Evolutionary conservation across 2,888 invertebrate species (phyloP).

Genomic region (Cephus pygmeus): DNA sequence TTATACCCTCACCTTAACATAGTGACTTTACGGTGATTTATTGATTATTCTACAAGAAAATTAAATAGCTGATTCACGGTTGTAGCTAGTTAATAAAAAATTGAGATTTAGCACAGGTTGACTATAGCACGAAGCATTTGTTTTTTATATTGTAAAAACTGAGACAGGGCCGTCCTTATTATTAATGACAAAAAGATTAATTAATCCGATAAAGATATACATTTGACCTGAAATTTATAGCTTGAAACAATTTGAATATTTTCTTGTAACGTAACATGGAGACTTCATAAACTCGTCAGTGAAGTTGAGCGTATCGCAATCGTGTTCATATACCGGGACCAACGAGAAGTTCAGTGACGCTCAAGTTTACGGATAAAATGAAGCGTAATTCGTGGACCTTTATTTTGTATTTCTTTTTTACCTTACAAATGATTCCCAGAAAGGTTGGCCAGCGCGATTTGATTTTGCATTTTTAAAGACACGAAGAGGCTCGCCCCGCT

Average conservation of each 20-base stretch:
- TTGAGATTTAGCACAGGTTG: neutral
- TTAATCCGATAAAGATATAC: neutral
- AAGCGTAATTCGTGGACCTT: neutral
- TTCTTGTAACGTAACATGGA: neutral
- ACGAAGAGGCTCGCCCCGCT: neutral
- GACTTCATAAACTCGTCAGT: neutral
- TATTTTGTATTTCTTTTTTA: neutral
- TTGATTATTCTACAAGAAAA: neutral
- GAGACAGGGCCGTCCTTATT: neutral
- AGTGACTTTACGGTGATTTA: neutral
- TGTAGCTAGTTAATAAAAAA: neutral
- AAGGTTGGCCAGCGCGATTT: neutral
- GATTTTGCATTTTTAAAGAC: neutral
- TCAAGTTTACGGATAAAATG: neutral
- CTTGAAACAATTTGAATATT: neutral
- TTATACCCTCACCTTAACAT: neutral
- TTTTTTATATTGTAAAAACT: neutral
- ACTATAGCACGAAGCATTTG: neutral
- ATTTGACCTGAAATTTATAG: neutral
- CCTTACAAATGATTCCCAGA: neutral
- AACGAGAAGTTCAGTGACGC: neutral
- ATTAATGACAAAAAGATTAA: constrained; percentile 2
- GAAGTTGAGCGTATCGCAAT: neutral
- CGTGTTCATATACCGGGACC: neutral
- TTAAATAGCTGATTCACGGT: neutral